These are phyloP conservation scores for Cyprinodon diabolis DNA, from an alignment of 2,797 vertebrate species.

Conservation along the genomic window DNA sequence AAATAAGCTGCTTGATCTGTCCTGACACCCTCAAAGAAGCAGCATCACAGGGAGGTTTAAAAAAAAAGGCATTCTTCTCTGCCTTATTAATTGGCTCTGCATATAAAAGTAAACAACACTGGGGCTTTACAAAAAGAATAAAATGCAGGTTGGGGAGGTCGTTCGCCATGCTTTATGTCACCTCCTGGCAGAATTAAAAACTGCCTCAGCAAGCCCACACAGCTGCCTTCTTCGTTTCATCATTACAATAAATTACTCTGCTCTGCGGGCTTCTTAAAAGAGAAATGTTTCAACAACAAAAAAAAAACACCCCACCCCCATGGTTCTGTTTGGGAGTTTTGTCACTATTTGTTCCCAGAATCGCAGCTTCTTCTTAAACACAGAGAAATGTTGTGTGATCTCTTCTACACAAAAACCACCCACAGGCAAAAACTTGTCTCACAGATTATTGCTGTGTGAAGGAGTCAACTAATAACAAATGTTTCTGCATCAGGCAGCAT, in stretches of 20 bases:
- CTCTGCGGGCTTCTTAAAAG: conserved; percentile 44
- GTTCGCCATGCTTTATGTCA: conserved; percentile 27
- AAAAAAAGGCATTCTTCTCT: not conserved
- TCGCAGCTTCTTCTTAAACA: conserved; percentile 37
- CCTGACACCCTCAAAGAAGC: conserved; percentile 6
- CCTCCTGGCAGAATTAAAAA: conserved; percentile 55
- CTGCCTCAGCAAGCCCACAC: conserved; percentile 48
- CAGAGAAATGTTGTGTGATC: conserved; percentile 18
- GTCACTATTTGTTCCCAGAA: conserved; percentile 50
- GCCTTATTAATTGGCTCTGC: conserved; percentile 36
- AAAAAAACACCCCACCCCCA: conserved; percentile 25
- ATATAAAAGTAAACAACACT: conserved; percentile 41
- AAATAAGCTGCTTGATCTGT: conserved; percentile 6
- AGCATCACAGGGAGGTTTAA: conserved; percentile 6
- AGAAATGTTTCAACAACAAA: conserved; percentile 19
- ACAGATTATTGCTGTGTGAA: conserved; percentile 24
- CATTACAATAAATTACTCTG: conserved; percentile 64
- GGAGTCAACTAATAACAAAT: conserved; percentile 59
- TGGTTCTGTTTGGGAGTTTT: conserved; percentile 45
- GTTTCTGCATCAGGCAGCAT: conserved; percentile 36
- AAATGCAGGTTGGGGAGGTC: conserved; percentile 55
- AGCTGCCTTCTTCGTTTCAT: conserved; percentile 56
- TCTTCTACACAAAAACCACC: conserved; percentile 35
- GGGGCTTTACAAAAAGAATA: conserved; percentile 37
- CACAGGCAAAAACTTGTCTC: conserved; percentile 35